Evolutionary conservation across 2,888 invertebrate genomes (phyloP).

Genomic region (Thymelicus lineola): DNA sequence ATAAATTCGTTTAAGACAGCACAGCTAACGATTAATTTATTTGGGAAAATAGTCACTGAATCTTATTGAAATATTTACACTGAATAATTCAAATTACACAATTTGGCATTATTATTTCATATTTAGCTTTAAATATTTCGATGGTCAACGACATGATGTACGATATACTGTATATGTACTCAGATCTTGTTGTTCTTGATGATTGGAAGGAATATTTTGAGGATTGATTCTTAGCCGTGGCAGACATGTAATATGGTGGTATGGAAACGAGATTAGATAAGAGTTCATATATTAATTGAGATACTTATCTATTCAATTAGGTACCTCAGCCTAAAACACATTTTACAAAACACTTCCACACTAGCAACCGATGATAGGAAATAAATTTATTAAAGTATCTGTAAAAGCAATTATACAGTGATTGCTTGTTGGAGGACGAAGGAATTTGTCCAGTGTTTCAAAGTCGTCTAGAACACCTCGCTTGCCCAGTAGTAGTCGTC

Average conservation of each 20-base stretch:
- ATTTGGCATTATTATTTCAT: too few relatives aligned
- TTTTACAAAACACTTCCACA: neutral
- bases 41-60: too few relatives aligned
- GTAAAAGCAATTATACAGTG: conserved; percentile 29
- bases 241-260: neutral
- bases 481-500: neutral
- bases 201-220: too few relatives aligned
- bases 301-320: neutral
- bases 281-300: neutral
- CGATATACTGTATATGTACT: too few relatives aligned
- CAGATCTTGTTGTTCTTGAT: too few relatives aligned
- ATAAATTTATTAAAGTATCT: conserved; percentile 16
- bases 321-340: neutral
- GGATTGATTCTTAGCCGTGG: too few relatives aligned
- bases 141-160: too few relatives aligned
- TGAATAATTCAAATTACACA: too few relatives aligned
- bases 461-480: conserved; percentile 24
- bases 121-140: too few relatives aligned
- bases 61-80: too few relatives aligned
- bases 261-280: neutral
- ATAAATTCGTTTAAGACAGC: too few relatives aligned
- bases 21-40: too few relatives aligned
- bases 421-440: conserved; percentile 17
- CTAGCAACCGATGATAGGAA: neutral
- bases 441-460: conserved; percentile 31